Evolutionary conservation across 1,140 invertebrate genomes (phyloP).

Genomic region (Saccostrea glomerata): DNA sequence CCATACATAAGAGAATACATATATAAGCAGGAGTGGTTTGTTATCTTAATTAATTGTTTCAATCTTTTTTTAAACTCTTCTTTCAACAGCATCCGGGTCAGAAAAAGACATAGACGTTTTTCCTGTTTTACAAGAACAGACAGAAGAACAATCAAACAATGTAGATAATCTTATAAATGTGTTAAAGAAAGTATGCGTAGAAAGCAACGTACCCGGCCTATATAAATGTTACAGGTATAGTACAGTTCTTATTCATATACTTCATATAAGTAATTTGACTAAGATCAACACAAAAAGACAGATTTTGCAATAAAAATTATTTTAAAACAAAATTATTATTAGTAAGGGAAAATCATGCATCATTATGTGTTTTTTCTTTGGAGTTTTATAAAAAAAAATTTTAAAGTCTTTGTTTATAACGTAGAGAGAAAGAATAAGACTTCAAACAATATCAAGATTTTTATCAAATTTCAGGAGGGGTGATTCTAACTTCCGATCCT

Average conservation of each 20-base stretch:
- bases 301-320: too few species aligned
- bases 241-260: background rate
- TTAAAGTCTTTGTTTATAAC: background rate
- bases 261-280: too few species aligned
- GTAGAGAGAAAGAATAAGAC: too few species aligned
- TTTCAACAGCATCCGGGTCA: conserved; percentile 29
- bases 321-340: too few species aligned
- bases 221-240: conserved; percentile 54
- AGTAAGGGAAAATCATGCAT: background rate
- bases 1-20: too few species aligned
- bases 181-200: conserved; percentile 52
- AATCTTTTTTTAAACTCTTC: background rate
- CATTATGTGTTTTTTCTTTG: background rate
- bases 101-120: conserved; percentile 54
- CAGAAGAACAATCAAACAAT: conserved; percentile 13
- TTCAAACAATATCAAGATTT: too few species aligned
- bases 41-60: too few species aligned
- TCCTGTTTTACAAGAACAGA: conserved; percentile 46
- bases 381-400: background rate
- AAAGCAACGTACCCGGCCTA: conserved; percentile 54
- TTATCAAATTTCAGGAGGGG: background rate
- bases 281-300: too few species aligned
- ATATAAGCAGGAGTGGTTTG: too few species aligned
- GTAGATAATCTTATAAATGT: conserved; percentile 29
- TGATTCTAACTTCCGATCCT: background rate